A percentile compares a stretch with the other conserved stretches of the same genome.
Evolutionary conservation across 2,113 vertebrate species (phyloP).

Genomic region (Odontophorus gujanensis): DNA sequence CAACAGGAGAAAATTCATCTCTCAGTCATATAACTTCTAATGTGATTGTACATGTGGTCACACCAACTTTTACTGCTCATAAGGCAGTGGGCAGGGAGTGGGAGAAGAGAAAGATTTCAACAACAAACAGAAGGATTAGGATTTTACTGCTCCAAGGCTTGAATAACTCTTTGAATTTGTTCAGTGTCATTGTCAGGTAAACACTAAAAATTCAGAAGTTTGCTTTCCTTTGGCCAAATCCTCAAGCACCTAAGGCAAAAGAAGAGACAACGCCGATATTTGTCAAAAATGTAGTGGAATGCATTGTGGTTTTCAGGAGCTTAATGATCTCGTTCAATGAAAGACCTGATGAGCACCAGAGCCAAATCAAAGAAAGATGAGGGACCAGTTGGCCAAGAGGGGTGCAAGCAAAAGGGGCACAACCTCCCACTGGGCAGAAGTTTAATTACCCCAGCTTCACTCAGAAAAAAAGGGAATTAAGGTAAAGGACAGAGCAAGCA

Average conservation of each 20-base stretch:
- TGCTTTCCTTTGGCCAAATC: neutral
- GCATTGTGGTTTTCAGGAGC: neutral
- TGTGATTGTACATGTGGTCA: neutral
- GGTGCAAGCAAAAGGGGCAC: neutral
- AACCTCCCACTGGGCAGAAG: neutral
- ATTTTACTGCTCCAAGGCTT: neutral
- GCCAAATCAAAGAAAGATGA: neutral
- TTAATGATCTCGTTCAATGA: neutral
- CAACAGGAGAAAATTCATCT: neutral
- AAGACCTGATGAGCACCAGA: neutral
- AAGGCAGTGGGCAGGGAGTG: neutral
- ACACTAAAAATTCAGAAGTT: neutral
- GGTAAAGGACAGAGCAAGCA: neutral
- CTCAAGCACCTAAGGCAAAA: neutral
- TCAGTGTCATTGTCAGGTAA: neutral
- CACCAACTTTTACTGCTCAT: neutral
- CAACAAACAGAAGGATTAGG: neutral
- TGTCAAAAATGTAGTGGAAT: neutral
- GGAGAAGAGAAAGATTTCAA: neutral
- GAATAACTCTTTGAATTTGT: neutral
- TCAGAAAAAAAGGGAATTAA: neutral
- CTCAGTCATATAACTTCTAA: neutral
- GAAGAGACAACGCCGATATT: neutral
- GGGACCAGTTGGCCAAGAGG: neutral
- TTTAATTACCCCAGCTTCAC: neutral